phyloP scores from a whole-genome alignment of 2,888 invertebrate species.

The Brachylomia viminalis region DNA sequence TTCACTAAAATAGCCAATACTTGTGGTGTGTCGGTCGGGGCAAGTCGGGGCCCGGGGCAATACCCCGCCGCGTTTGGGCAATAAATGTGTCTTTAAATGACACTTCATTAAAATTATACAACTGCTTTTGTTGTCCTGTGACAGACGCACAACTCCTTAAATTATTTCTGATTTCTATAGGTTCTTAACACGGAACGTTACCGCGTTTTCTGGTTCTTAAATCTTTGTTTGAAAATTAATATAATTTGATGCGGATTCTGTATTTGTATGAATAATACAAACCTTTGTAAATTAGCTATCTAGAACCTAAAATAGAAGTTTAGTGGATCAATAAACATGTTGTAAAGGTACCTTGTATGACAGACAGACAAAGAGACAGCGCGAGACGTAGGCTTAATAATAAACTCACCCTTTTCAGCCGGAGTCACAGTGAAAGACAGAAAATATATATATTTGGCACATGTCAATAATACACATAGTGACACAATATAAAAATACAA shows the following conservation, averaged over 20 bases:
- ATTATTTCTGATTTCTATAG: constrained; percentile 68
- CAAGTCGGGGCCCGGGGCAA: constrained; percentile 52
- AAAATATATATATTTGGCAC: not conserved
- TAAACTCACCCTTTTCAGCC: not conserved
- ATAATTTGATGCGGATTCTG: not conserved
- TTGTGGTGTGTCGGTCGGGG: constrained; percentile 56
- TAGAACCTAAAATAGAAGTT: not conserved
- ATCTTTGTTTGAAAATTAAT: not conserved
- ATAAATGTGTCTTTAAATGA: constrained; percentile 65
- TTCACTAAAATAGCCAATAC: constrained; percentile 17
- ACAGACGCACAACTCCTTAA: constrained; percentile 74
- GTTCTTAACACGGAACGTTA: constrained; percentile 19
- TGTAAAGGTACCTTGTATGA: not conserved
- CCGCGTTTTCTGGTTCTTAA: not conserved
- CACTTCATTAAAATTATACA: constrained; percentile 84
- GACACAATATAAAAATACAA: no score
- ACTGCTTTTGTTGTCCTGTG: constrained; percentile 74
- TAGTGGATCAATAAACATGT: not conserved
- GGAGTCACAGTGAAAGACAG: not conserved
- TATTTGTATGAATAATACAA: not conserved
- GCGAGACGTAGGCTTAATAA: no score
- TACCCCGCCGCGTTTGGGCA: constrained; percentile 70
- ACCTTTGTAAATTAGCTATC: not conserved
- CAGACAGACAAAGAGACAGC: not conserved
- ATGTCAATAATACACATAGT: no score